phyloP scores from a whole-genome alignment of 2,113 vertebrate species.

The Gallinago paraguaiae region DNA sequence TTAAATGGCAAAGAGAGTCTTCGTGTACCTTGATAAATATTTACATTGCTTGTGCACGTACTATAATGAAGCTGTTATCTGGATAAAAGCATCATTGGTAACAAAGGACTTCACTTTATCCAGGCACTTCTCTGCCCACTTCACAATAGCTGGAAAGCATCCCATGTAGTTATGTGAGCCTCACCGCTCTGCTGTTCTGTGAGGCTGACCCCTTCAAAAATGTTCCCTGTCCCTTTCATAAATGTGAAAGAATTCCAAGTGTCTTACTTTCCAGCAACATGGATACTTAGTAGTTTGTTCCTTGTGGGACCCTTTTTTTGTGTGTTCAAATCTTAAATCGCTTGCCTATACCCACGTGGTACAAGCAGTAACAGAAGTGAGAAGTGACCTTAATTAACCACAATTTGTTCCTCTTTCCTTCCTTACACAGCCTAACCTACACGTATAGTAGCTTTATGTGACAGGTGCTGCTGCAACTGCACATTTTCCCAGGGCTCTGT shows the following conservation, averaged over 20 bases:
- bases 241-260: background rate
- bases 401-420: background rate
- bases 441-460: background rate
- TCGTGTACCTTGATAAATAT: background rate
- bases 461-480: constrained; percentile 2
- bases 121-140: background rate
- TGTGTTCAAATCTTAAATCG: background rate
- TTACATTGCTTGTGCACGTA: background rate
- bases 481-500: background rate
- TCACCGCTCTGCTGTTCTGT: background rate
- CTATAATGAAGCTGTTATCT: background rate
- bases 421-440: background rate
- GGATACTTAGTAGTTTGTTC: background rate
- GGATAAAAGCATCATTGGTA: background rate
- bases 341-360: background rate
- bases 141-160: background rate
- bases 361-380: background rate
- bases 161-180: background rate
- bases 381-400: background rate
- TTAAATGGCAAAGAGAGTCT: background rate
- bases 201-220: background rate
- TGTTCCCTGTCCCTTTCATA: background rate
- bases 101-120: background rate
- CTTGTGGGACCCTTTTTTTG: background rate
- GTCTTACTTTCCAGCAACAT: background rate